Evolutionary conservation across 2,888 invertebrate species (phyloP).

Genomic region (Aromia moschata): DNA sequence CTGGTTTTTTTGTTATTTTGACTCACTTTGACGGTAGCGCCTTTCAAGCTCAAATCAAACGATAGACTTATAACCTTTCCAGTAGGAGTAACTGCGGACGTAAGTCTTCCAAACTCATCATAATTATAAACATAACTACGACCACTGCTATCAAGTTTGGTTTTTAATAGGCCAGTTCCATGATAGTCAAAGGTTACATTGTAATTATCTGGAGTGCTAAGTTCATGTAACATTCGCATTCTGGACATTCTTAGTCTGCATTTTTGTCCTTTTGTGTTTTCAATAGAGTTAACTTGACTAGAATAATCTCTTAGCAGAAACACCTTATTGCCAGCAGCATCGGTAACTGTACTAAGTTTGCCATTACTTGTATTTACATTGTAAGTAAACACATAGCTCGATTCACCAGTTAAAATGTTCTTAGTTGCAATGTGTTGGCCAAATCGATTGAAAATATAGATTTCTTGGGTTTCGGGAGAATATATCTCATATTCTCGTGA

Average conservation of each 20-base stretch:
- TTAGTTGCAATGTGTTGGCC: slow-evolving; percentile 95
- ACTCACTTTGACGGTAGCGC: slow-evolving; percentile 85
- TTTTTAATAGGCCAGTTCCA: slow-evolving; percentile 87
- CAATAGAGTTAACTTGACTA: slow-evolving; percentile 91
- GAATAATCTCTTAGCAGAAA: slow-evolving; percentile 85
- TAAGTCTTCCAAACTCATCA: slow-evolving; percentile 92
- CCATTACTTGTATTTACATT: slow-evolving; percentile 97
- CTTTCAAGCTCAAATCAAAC: slow-evolving; percentile 90
- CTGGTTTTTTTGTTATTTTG: slow-evolving; percentile 84
- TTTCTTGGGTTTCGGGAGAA: slow-evolving; percentile 94
- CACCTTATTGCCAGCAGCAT: slow-evolving; percentile 90
- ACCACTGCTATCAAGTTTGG: slow-evolving; percentile 89
- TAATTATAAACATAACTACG: slow-evolving; percentile 93
- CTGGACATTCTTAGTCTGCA: slow-evolving; percentile 90
- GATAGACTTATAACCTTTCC: slow-evolving; percentile 89
- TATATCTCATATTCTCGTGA: slow-evolving; percentile 92
- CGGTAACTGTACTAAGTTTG: slow-evolving; percentile 91
- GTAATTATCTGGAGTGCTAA: slow-evolving; percentile 92
- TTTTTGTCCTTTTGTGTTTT: slow-evolving; percentile 93
- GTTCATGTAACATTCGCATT: slow-evolving; percentile 89
- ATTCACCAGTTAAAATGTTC: slow-evolving; percentile 94
- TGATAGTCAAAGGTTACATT: slow-evolving; percentile 95
- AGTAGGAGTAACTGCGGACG: slow-evolving; percentile 93
- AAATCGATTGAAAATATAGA: slow-evolving; percentile 91
- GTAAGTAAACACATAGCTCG: slow-evolving; percentile 92